Evolutionary conservation across 2,888 invertebrate species (phyloP).

Genomic region (Platycnemis pennipes): DNA sequence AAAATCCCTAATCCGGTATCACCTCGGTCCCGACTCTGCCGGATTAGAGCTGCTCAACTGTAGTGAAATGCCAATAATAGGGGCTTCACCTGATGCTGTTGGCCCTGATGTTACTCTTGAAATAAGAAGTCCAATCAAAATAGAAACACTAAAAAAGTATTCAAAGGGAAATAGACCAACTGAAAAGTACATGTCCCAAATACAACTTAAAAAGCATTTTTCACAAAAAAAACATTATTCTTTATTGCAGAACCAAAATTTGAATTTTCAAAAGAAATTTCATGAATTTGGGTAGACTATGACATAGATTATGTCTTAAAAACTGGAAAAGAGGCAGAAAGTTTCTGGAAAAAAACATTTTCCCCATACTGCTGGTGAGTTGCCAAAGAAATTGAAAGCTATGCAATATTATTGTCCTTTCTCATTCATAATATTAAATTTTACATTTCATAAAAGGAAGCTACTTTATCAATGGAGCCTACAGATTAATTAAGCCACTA

Average conservation of each 20-base stretch:
- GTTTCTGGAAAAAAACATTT: not conserved
- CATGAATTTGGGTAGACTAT: too few relatives aligned
- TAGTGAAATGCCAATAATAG: too few relatives aligned
- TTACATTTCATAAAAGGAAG: not conserved
- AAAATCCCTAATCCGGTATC: too few relatives aligned
- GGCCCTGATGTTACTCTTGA: too few relatives aligned
- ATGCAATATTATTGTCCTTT: conserved; percentile 44
- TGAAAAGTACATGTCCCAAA: not conserved
- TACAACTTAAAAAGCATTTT: not conserved
- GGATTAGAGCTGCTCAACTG: too few relatives aligned
- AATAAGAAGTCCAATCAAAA: too few relatives aligned
- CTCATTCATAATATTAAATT: conserved; percentile 46
- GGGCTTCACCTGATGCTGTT: too few relatives aligned
- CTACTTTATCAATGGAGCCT: not conserved
- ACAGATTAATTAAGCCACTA: not conserved
- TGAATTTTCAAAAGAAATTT: not conserved
- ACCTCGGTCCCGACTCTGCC: too few relatives aligned
- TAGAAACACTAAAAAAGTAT: too few relatives aligned
- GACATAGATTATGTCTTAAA: too few relatives aligned
- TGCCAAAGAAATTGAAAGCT: not conserved
- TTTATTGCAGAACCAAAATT: not conserved
- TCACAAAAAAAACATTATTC: not conserved
- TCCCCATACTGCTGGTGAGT: not conserved
- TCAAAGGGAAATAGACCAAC: too few relatives aligned
- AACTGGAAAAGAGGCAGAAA: too few relatives aligned